phyloP scores from a whole-genome alignment of 2,888 invertebrate genomes.

The Ophion costatus region DNA sequence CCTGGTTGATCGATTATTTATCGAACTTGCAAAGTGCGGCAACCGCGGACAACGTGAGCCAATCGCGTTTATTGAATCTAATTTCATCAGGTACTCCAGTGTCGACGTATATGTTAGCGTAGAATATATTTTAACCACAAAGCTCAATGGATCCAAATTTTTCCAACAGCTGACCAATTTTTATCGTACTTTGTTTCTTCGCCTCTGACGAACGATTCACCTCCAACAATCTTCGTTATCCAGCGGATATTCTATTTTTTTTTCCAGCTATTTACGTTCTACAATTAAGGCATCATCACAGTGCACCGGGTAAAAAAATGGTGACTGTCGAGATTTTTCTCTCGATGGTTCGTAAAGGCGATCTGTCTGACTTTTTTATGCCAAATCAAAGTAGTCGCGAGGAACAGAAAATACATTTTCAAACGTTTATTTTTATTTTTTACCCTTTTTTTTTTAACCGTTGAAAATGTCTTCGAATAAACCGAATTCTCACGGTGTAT shows the following conservation, averaged over 20 bases:
- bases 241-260: neutral
- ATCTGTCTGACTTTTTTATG: too few species aligned
- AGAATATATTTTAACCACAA: slow-evolving; percentile 22
- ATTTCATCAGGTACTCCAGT: slow-evolving; percentile 29
- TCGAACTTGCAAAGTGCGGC: slow-evolving; percentile 45
- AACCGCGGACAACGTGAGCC: slow-evolving; percentile 18
- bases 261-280: neutral
- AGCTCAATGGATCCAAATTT: slow-evolving; percentile 42
- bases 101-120: neutral
- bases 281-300: neutral
- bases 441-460: too few species aligned
- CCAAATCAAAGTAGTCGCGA: too few species aligned
- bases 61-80: slow-evolving; percentile 48
- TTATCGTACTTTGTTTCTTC: slow-evolving; percentile 35
- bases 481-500: too few species aligned
- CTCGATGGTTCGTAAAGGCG: too few species aligned
- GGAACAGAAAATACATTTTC: too few species aligned
- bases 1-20: slow-evolving; percentile 54
- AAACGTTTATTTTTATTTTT: too few species aligned
- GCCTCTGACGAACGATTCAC: slow-evolving; percentile 4
- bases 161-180: slow-evolving; percentile 22
- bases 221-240: neutral
- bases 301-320: too few species aligned
- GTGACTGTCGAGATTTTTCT: too few species aligned
- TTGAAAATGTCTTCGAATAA: too few species aligned